These are phyloP conservation scores for Porites divaricata DNA, from an alignment of 92 coral and sea anemone species.

Conservation along the genomic window DNA sequence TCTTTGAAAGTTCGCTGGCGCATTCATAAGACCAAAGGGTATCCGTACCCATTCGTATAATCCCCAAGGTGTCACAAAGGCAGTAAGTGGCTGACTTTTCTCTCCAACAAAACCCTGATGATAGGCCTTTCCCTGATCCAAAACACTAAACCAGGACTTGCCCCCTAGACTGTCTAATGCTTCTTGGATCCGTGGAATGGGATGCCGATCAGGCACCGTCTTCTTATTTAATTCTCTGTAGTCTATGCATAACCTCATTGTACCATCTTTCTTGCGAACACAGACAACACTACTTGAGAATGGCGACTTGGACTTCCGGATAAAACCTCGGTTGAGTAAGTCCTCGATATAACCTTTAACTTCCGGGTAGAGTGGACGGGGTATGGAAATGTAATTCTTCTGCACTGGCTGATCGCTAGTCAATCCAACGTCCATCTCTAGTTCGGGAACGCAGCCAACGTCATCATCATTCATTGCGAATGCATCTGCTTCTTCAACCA, in stretches of 20 bases:
- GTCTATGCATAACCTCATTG: constrained; percentile 50
- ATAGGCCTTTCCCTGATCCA: constrained; percentile 62
- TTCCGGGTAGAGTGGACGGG: not conserved
- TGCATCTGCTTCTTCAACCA: constrained; percentile 3
- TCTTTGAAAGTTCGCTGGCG: constrained; percentile 56
- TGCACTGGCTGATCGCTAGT: constrained; percentile 51
- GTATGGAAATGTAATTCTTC: constrained; percentile 59
- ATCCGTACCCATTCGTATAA: constrained; percentile 58
- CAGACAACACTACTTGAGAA: constrained; percentile 41
- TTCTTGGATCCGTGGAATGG: constrained; percentile 65
- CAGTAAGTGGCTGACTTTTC: constrained; percentile 47
- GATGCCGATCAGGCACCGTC: constrained; percentile 41
- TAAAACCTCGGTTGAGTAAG: constrained; percentile 35
- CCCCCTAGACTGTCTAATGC: constrained; percentile 58
- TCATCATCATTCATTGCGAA: too few species aligned
- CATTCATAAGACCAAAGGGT: constrained; percentile 57
- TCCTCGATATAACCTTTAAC: constrained; percentile 49
- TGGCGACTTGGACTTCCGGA: constrained; percentile 36
- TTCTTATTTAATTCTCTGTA: constrained; percentile 42
- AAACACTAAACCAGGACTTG: constrained; percentile 35
- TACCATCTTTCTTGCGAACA: constrained; percentile 47
- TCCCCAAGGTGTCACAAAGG: constrained; percentile 65
- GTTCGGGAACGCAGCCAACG: constrained; percentile 49
- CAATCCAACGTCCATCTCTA: constrained; percentile 52
- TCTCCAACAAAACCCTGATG: constrained; percentile 54